These are phyloP conservation scores for Xiphophorus maculatus DNA, from an alignment of 2,113 vertebrate species.

Conservation along the genomic window DNA sequence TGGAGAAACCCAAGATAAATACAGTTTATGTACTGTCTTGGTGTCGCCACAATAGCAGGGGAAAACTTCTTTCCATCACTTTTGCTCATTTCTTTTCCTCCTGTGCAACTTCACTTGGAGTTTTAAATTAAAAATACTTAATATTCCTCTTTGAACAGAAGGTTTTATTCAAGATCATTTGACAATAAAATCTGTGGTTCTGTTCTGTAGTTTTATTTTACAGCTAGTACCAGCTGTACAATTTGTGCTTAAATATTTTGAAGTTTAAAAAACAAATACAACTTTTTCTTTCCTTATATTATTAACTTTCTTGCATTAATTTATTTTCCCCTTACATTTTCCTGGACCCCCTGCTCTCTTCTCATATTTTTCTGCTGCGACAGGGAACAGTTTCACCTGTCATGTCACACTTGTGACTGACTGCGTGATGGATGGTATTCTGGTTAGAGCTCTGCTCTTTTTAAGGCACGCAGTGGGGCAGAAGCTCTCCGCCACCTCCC, in stretches of 20 bases:
- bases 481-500: slow-evolving; percentile 44
- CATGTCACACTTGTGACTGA: slow-evolving; percentile 70
- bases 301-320: background rate
- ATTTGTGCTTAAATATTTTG: background rate
- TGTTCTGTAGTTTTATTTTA: background rate
- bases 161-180: no score
- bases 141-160: no score
- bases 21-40: no score
- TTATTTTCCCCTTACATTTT: slow-evolving; percentile 19
- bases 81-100: no score
- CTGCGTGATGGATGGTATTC: slow-evolving; percentile 68
- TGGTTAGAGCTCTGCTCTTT: slow-evolving; percentile 60
- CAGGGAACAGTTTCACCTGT: slow-evolving; percentile 60
- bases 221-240: no score
- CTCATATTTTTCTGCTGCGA: slow-evolving; percentile 50
- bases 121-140: no score
- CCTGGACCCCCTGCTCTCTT: slow-evolving; percentile 11
- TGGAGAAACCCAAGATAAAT: no score
- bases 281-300: background rate
- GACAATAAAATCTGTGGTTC: background rate
- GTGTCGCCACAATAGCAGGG: no score
- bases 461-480: slow-evolving; percentile 57
- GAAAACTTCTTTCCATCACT: no score
- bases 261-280: background rate
- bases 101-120: no score